These are phyloP conservation scores for Clarias macrocephalus DNA, from an alignment of 2,113 vertebrate genomes.

Conservation along the genomic window DNA sequence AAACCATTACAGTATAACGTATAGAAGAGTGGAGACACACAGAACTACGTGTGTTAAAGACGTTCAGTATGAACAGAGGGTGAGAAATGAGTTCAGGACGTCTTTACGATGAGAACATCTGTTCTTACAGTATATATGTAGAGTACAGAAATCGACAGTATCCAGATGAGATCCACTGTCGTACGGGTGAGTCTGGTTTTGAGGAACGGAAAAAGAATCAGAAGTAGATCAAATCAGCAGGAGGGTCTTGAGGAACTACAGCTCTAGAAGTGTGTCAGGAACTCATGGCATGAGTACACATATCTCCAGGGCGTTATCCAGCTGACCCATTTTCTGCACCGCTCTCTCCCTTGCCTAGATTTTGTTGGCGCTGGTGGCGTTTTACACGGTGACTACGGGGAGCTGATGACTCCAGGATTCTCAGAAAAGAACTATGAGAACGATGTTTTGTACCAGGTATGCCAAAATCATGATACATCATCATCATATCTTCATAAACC, in stretches of 20 bases:
- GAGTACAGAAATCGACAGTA: neutral
- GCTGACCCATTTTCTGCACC: conserved; percentile 44
- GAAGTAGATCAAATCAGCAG: neutral
- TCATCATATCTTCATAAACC: no score
- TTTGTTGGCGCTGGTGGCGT: conserved; percentile 71
- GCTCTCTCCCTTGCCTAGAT: conserved; percentile 59
- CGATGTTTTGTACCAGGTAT: conserved; percentile 71
- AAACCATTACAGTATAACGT: neutral
- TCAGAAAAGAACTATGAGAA: conserved; percentile 66
- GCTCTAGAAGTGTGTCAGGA: neutral
- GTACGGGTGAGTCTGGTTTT: neutral
- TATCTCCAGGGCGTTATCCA: conserved; percentile 54
- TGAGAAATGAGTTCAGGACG: neutral
- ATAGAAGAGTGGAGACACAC: neutral
- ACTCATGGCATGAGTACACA: neutral
- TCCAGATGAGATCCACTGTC: neutral
- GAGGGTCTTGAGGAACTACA: neutral
- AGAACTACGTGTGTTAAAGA: neutral
- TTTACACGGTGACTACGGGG: conserved; percentile 72
- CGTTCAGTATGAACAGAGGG: neutral
- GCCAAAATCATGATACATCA: no score
- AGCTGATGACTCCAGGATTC: conserved; percentile 70
- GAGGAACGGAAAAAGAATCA: neutral
- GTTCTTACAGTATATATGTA: neutral
- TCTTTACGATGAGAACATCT: neutral